These are phyloP conservation scores for Sylvietta virens DNA, from an alignment of 2,113 vertebrate genomes.

Conservation along the genomic window DNA sequence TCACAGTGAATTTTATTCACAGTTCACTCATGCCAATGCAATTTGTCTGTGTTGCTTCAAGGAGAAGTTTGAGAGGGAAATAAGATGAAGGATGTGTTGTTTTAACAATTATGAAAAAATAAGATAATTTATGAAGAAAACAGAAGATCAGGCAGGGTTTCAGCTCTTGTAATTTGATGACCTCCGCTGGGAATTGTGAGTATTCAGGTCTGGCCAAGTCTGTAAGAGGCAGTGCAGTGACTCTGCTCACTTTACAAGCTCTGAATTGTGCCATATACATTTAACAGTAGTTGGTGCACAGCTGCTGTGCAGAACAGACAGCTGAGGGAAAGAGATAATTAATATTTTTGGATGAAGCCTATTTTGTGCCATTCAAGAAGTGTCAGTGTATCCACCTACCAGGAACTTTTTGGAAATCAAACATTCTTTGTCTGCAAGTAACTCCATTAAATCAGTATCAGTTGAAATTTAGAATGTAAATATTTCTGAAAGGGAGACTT, in stretches of 20 bases:
- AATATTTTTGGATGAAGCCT: neutral
- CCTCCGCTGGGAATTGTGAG: neutral
- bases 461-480: neutral
- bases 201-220: neutral
- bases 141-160: neutral
- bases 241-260: neutral
- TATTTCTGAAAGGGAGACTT: neutral
- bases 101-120: neutral
- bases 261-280: neutral
- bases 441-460: neutral
- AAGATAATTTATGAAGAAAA: neutral
- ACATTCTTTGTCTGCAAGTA: neutral
- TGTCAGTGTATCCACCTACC: neutral
- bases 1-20: neutral
- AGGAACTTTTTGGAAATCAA: neutral
- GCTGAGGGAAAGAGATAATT: neutral
- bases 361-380: neutral
- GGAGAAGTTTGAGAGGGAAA: neutral
- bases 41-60: neutral
- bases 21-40: neutral
- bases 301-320: neutral
- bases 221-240: neutral
- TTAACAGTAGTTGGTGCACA: neutral
- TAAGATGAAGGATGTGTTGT: neutral
- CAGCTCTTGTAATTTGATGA: neutral